Evolutionary conservation across 2,797 vertebrate species (phyloP).

Genomic region (Hippopotamyrus pictus): DNA sequence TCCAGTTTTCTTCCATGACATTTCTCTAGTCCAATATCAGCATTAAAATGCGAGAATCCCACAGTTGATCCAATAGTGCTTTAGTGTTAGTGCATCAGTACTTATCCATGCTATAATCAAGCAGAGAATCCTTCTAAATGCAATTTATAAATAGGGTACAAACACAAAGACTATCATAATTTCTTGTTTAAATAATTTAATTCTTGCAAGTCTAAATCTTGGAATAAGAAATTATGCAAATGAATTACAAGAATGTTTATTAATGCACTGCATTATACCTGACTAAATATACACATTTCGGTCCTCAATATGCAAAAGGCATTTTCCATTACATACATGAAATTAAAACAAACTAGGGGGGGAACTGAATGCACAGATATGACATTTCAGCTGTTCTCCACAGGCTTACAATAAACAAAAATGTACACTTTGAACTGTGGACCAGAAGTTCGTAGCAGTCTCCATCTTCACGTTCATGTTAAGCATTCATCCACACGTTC

Average conservation of each 20-base stretch:
- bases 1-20: background rate
- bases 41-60: background rate
- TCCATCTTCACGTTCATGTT: background rate
- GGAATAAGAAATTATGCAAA: conserved; percentile 8
- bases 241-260: conserved; percentile 24
- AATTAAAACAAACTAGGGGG: conserved; percentile 29
- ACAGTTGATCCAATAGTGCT: background rate
- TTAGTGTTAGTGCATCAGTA: background rate
- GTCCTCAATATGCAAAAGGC: conserved; percentile 47
- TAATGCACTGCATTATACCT: conserved; percentile 60
- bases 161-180: background rate
- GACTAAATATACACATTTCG: conserved; percentile 52
- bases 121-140: background rate
- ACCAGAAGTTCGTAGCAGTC: background rate
- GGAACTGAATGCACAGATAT: conserved; percentile 10
- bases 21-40: background rate
- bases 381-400: conserved; percentile 15
- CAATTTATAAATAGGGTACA: background rate
- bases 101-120: background rate
- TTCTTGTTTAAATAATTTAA: background rate
- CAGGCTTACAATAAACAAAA: background rate
- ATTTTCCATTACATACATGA: conserved; percentile 35
- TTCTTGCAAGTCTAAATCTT: background rate
- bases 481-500: background rate
- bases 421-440: background rate